Evolutionary conservation across 2,888 invertebrate genomes (phyloP).

Genomic region (Isoperla grammatica): DNA sequence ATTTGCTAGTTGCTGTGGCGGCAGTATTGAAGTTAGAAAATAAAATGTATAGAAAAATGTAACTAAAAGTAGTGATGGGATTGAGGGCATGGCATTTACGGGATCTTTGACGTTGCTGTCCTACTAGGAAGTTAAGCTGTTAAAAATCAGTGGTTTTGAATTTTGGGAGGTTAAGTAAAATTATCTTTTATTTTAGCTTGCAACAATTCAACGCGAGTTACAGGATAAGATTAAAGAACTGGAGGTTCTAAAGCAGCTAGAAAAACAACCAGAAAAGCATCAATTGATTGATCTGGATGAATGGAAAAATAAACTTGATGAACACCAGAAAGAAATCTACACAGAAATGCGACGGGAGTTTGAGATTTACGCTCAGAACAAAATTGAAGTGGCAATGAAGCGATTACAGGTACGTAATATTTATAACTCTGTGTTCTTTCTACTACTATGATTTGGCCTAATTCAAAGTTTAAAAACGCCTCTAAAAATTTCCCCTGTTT

Average conservation of each 20-base stretch:
- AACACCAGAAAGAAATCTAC: conserved; percentile 35
- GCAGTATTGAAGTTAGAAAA: too few species aligned
- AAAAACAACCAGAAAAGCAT: background rate
- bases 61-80: too few species aligned
- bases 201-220: conserved; percentile 8
- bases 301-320: conserved; percentile 40
- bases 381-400: conserved; percentile 23
- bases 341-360: conserved; percentile 26
- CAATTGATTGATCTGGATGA: conserved; percentile 38
- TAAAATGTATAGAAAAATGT: too few species aligned
- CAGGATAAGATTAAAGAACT: conserved; percentile 8
- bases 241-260: background rate
- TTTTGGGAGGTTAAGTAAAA: background rate
- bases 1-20: too few species aligned
- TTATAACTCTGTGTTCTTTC: too few species aligned
- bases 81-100: too few species aligned
- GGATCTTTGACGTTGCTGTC: too few species aligned
- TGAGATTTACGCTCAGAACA: conserved; percentile 14
- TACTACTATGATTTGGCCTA: too few species aligned
- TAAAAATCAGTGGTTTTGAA: too few species aligned
- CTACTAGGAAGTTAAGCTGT: too few species aligned
- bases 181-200: conserved; percentile 13
- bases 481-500: too few species aligned
- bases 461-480: too few species aligned
- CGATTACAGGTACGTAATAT: conserved; percentile 25